Evolutionary conservation across 2,797 vertebrate species (phyloP), one percentile per base, ranked within the genome.

Genomic region (Lutjanus argentimaculatus): DNA sequence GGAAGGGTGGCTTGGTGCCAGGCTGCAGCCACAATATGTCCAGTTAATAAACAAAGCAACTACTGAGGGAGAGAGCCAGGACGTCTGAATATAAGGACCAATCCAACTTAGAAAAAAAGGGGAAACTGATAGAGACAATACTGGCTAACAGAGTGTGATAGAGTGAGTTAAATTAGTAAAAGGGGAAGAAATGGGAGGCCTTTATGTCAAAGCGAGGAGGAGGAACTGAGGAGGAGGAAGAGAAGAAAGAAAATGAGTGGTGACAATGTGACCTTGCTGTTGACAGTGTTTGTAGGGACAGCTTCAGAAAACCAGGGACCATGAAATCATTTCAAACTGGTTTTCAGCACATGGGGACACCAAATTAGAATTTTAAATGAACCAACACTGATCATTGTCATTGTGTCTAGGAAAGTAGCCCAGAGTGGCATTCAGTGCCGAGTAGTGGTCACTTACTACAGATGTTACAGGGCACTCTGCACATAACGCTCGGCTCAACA

Each of bases 381-480:
- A 42, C 15, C 12, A 58, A 55, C 14, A 43, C 21, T 25, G 52
- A 64, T 80, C 17, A 49, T 45, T 71, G 19, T 63, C n/a, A 17
- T 66, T n/a, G 30, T 46, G 62, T 76, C 59, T 14, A 42, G 25
- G 46, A 85, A 84, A 87, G 42, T 72, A 87, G 69, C 63, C 69
- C 79, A 66, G 30, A 22, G 71, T 67, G 70, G 68, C 66, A 46
- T 56, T 69, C 74, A 82, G 85, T 90, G 79, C 91, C 17, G 49
- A 84, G 84, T 74, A 79, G 88, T 85, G 45, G 78, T 89, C 93
- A 97, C 94, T 96, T 96, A 96, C 93, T 96, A 94, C 94, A 96
- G 89, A 96, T 93, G 85, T 93, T 91, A 96, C 93, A 97, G 91
- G 94, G 95, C 80, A 95, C 90, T 91, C 90, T 95, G 94, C 93